Evolutionary conservation across 2,113 vertebrate genomes (phyloP).

Genomic region (Petrocephalus microphthalmus): DNA sequence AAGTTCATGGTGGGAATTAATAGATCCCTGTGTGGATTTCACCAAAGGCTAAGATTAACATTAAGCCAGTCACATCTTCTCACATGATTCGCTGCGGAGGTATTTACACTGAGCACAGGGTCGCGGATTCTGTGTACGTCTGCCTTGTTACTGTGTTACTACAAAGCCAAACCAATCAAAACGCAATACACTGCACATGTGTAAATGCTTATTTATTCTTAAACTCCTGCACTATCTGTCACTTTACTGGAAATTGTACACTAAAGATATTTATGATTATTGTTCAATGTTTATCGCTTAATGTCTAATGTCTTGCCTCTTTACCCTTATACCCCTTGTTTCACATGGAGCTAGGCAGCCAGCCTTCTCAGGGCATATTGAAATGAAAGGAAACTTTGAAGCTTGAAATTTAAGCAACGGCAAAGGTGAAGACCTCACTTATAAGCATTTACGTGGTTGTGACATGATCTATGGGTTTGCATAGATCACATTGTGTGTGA

Average conservation of each 20-base stretch:
- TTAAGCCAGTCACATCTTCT: conserved; percentile 59
- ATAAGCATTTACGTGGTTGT: no score
- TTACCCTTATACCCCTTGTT: not conserved
- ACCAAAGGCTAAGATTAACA: conserved; percentile 56
- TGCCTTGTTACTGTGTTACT: not conserved
- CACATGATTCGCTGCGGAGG: conserved; percentile 51
- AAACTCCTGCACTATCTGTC: not conserved
- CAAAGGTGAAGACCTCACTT: not conserved
- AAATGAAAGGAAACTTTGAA: not conserved
- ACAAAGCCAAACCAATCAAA: not conserved
- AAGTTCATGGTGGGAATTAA: conserved; percentile 31
- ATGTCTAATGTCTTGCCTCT: not conserved
- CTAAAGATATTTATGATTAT: not conserved
- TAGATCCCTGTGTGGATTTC: conserved; percentile 49
- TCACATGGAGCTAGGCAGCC: not conserved
- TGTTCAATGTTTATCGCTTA: not conserved
- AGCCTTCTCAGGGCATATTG: not conserved
- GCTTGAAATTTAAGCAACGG: not conserved
- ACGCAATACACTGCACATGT: not conserved
- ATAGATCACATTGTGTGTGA: no score
- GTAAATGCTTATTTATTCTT: not conserved
- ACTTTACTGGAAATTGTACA: not conserved
- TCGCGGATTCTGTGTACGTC: not conserved
- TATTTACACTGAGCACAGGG: not conserved
- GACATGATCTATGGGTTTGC: no score